phyloP scores from a whole-genome alignment of 2,888 invertebrate genomes.

The Merodon equestris region DNA sequence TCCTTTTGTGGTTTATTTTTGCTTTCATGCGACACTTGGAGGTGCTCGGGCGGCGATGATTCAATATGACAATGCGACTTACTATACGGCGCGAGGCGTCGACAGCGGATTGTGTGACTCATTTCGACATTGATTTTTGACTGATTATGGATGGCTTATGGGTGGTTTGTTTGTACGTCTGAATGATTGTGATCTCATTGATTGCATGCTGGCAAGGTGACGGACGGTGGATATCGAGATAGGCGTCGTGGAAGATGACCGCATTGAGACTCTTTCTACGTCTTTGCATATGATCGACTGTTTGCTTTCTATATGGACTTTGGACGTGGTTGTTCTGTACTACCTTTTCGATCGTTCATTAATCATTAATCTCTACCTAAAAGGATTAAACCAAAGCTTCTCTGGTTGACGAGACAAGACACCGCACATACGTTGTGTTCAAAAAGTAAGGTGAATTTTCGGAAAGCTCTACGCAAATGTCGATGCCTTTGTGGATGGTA shows the following conservation, averaged over 20 bases:
- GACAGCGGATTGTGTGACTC: slow-evolving; percentile 28
- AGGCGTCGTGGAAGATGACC: slow-evolving; percentile 33
- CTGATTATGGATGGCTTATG: slow-evolving; percentile 18
- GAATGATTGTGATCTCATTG: slow-evolving; percentile 2
- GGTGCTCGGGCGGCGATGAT: slow-evolving; percentile 14
- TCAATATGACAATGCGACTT: slow-evolving; percentile 25
- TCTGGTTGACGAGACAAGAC: no score
- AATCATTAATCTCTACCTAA: no score
- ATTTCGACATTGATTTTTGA: slow-evolving; percentile 15
- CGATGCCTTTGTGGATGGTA: no score
- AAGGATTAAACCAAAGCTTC: no score
- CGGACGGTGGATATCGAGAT: slow-evolving; percentile 32
- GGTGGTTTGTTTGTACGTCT: slow-evolving; percentile 16
- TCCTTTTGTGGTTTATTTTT: neutral
- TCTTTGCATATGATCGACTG: neutral
- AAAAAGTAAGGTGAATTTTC: no score
- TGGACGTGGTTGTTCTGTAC: slow-evolving; percentile 8
- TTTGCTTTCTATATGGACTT: slow-evolving; percentile 48
- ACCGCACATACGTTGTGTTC: no score
- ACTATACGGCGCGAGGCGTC: neutral
- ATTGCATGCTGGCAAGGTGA: slow-evolving; percentile 3
- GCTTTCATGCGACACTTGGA: neutral
- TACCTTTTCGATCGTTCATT: no score
- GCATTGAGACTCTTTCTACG: slow-evolving; percentile 37
- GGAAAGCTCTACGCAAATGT: no score